phyloP scores from a whole-genome alignment of 2,888 invertebrate genomes.

The Drosophila pseudotalamancana region DNA sequence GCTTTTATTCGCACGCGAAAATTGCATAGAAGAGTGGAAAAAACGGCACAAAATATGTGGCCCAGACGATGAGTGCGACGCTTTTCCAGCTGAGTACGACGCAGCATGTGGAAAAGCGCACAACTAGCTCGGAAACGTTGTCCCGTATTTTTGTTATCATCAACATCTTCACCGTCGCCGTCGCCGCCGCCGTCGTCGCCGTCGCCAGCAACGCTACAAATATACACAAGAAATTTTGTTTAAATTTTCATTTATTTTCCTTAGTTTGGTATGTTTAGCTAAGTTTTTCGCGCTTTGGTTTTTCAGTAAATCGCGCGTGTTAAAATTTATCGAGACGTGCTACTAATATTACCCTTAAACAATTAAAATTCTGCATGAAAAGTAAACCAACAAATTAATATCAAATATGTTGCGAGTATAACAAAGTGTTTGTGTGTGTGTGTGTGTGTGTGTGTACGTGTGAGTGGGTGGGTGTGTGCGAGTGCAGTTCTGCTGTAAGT shows the following conservation, averaged over 20 bases:
- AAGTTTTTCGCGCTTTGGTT: background rate
- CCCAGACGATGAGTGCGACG: conserved; percentile 43
- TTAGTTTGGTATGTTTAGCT: conserved; percentile 16
- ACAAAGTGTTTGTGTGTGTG: background rate
- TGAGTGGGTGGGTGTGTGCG: background rate
- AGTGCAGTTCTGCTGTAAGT: conserved; percentile 20
- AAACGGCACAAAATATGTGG: conserved; percentile 9
- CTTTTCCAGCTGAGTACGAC: conserved; percentile 73
- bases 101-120: conserved; percentile 73
- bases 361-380: background rate
- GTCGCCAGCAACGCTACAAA: no score
- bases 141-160: conserved; percentile 38
- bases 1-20: conserved; percentile 38
- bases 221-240: conserved; percentile 3
- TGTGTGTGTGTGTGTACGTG: conserved; percentile 2
- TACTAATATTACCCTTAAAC: conserved; percentile 9
- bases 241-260: conserved; percentile 18
- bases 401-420: conserved; percentile 26
- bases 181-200: no score
- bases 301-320: conserved; percentile 6
- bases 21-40: conserved; percentile 39
- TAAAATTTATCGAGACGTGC: conserved; percentile 8
- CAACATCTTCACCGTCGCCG: conserved; percentile 17
- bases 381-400: conserved; percentile 18
- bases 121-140: conserved; percentile 55